These are phyloP conservation scores for Zhengitettix transpicula DNA, from an alignment of 2,888 invertebrate genomes.

Conservation along the genomic window DNA sequence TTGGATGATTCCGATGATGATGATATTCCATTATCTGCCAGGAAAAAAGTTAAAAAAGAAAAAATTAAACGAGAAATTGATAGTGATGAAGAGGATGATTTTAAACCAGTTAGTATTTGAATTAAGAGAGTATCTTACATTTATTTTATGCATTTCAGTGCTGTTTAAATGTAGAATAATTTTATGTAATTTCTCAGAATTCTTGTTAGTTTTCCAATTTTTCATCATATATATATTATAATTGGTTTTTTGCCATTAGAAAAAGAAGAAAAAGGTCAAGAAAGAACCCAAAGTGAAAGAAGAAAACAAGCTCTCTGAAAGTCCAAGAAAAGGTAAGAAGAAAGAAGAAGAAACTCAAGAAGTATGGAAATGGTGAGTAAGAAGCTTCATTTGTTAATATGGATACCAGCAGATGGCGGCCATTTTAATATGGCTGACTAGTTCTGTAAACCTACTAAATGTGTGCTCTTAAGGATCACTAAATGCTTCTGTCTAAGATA, in stretches of 20 bases:
- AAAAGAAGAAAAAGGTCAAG: slow-evolving; percentile 9
- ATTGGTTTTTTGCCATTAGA: slow-evolving; percentile 16
- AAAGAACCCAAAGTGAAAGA: slow-evolving; percentile 19
- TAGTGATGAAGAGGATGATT: slow-evolving; percentile 26
- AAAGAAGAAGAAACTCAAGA: slow-evolving; percentile 67
- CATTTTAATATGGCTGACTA: too few species aligned
- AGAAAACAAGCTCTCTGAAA: slow-evolving; percentile 28
- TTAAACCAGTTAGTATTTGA: slow-evolving; percentile 14
- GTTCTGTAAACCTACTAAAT: too few species aligned
- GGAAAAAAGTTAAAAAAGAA: slow-evolving; percentile 48
- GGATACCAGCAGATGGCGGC: not conserved
- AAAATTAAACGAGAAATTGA: slow-evolving; percentile 26
- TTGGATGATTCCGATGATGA: slow-evolving; percentile 45
- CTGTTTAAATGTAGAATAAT: too few species aligned
- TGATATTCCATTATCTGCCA: slow-evolving; percentile 45
- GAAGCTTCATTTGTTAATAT: not conserved
- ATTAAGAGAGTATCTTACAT: not conserved
- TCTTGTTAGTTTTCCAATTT: too few species aligned
- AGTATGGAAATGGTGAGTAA: slow-evolving; percentile 78
- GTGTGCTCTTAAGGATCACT: too few species aligned
- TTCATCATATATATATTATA: too few species aligned
- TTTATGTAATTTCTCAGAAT: too few species aligned
- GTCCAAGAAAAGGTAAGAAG: slow-evolving; percentile 37
- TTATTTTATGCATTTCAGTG: too few species aligned
- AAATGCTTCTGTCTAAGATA: too few species aligned